Conservation (phyloP, 2,797 vertebrate species). For the Okamejei kenojei region DNA sequence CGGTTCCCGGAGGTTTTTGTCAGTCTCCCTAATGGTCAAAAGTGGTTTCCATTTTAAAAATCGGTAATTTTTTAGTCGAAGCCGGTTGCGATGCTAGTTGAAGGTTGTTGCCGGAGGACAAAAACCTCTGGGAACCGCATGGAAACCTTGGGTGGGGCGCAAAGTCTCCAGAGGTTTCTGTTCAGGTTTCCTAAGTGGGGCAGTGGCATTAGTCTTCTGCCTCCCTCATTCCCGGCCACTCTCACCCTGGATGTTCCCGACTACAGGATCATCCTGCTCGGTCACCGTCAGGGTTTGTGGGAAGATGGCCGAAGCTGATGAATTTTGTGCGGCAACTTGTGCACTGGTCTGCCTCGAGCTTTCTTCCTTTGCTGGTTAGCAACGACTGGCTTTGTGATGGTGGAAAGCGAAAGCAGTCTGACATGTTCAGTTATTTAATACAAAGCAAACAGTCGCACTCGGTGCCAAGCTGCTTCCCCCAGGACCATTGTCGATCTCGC, state of each 20-base stretch:
- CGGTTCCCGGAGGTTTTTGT: no score
- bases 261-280: neutral
- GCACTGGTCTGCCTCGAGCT: neutral
- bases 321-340: neutral
- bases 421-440: neutral
- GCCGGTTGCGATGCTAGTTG: no score
- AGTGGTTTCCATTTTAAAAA: no score
- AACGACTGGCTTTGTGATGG: neutral
- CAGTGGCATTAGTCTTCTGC: neutral
- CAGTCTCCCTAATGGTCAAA: no score
- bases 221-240: neutral
- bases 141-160: no score
- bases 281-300: neutral
- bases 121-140: no score
- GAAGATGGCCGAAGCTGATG: neutral
- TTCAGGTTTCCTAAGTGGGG: no score
- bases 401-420: neutral
- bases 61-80: no score
- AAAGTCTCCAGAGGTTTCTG: no score
- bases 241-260: neutral
- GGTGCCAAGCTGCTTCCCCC: neutral
- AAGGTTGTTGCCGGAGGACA: no score
- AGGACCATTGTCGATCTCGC: no score
- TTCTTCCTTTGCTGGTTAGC: neutral
- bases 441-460: neutral